phyloP scores from a whole-genome alignment of 1,140 invertebrate genomes.

The Cecropterus lyciades region DNA sequence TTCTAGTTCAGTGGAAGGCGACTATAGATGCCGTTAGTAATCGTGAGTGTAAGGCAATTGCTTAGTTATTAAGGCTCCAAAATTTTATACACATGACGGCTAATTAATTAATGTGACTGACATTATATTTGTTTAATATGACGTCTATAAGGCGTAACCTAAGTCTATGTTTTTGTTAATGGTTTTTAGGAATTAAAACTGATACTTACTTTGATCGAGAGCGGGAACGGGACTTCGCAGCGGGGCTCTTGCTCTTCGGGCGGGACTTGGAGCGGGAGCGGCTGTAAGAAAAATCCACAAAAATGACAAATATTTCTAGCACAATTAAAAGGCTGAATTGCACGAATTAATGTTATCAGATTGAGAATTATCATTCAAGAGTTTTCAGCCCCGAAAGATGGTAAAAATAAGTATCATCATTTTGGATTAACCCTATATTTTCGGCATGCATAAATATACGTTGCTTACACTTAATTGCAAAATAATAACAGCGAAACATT shows the following conservation, averaged over 20 bases:
- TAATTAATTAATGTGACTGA: background rate
- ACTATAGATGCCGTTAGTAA: background rate
- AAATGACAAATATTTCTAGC: no score
- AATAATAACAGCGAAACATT: no score
- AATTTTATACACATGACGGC: background rate
- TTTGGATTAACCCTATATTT: no score
- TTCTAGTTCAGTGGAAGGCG: background rate
- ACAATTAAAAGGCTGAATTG: no score
- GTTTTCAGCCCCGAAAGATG: constrained; percentile 81
- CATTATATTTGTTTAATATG: background rate
- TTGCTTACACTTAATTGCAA: no score
- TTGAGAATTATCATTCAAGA: constrained; percentile 67
- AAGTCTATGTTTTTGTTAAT: background rate
- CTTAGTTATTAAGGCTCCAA: background rate
- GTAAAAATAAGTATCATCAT: constrained; percentile 78
- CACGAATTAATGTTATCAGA: constrained; percentile 53
- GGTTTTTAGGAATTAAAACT: background rate
- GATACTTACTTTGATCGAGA: constrained; percentile 84
- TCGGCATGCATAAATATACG: no score
- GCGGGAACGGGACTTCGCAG: constrained; percentile 88
- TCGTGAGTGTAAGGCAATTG: background rate
- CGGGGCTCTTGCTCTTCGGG: constrained; percentile 90
- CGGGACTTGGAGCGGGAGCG: constrained; percentile 89
- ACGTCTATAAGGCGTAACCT: no score
- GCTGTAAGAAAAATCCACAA: constrained; percentile 87